Evolutionary conservation across 2,888 invertebrate genomes (phyloP), one percentile per base, ranked within the genome.

Genomic region (Incurvaria masculella): DNA sequence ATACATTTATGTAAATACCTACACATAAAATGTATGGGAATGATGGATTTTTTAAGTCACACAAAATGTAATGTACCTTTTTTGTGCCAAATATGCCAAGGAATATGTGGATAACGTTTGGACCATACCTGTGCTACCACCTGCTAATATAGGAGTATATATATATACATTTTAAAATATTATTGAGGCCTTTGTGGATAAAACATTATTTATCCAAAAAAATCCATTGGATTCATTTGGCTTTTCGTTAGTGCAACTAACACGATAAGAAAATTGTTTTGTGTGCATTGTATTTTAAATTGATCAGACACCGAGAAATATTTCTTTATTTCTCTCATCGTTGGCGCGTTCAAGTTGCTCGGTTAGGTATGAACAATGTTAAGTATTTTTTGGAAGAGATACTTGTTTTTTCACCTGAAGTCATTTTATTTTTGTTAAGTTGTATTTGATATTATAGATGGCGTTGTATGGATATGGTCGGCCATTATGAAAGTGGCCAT

Each of bases 381-480:
- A 14, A 33, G 33, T 33, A 33, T 33, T 33, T 23, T 33, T 33
- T n/a, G 33, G 14, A 4, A 33, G 33, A 33, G 33, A 33, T 14
- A 6, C 33, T 33, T 33, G 33, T 33, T 33, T 33, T 23, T 8
- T 33, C 33, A 33, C 11, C 14, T 54, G 52, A 49, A 60, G 60
- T 61, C 61, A 59, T 60, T 57, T 44, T 44, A 49, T 51, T 60
- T 59, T 56, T 58, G 57, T 60, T 62, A 59, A 57, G 56, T 59
- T 59, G 48, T 59, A 59, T 33, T 33, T 55, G 59, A 59, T 59
- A 58, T 55, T 57, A 56, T 33, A 33, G 33, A 33, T 14, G 33
- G 33, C 33, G 33, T 33, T 14, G n/a, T 33, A n/a, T 8, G 14
- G 14, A 33, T 33, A 14, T 14, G 33, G 33, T 33, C 14, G 33